A percentile compares a stretch with the other conserved stretches of the same genome.
Evolutionary conservation across 1,140 invertebrate species (phyloP).

Genomic region (Cydia amplana): DNA sequence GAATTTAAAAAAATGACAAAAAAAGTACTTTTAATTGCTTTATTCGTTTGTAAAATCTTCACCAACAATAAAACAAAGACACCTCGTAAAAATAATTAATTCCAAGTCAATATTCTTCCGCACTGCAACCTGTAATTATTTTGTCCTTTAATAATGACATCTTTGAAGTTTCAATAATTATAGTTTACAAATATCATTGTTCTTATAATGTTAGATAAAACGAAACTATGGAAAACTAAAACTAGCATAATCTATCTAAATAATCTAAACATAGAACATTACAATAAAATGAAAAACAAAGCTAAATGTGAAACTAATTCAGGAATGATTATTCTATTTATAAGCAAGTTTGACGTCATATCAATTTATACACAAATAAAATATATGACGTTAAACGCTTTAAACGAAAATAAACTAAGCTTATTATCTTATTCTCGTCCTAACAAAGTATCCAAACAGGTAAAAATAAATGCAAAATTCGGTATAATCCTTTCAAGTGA

Average conservation of each 20-base stretch:
- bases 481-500: slow-evolving; percentile 16
- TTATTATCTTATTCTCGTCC: background rate
- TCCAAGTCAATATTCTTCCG: background rate
- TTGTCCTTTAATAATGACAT: background rate
- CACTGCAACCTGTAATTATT: background rate
- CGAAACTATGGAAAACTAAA: background rate
- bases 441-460: background rate
- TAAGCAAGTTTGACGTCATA: too few relatives aligned
- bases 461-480: slow-evolving; percentile 19
- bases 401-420: background rate
- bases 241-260: too few relatives aligned
- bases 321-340: too few relatives aligned
- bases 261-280: too few relatives aligned
- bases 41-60: background rate
- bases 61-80: background rate
- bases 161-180: slow-evolving; percentile 14
- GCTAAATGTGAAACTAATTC: too few relatives aligned
- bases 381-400: too few relatives aligned
- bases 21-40: background rate
- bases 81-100: background rate
- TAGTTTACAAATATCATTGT: background rate
- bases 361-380: too few relatives aligned
- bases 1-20: background rate
- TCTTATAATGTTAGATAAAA: too few relatives aligned
- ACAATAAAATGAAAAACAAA: too few relatives aligned